These are phyloP conservation scores for Drosophila saltans DNA, from an alignment of 1,140 invertebrate species.

Conservation along the genomic window DNA sequence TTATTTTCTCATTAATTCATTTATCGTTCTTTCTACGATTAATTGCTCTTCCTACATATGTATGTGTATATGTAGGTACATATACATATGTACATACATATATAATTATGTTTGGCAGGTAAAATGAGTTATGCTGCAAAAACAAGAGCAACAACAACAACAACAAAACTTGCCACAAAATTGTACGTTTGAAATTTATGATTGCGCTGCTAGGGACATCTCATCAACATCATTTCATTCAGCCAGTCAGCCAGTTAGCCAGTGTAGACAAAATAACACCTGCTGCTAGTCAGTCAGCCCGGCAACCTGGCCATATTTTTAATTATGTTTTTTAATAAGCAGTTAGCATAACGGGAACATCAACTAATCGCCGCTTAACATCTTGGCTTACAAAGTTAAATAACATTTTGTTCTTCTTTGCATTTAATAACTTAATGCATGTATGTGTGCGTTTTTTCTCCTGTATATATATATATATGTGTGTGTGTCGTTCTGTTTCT, in stretches of 20 bases:
- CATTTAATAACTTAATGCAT: constrained; percentile 78
- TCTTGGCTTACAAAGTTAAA: constrained; percentile 66
- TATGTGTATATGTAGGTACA: not conserved
- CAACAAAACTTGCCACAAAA: constrained; percentile 39
- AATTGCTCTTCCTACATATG: constrained; percentile 36
- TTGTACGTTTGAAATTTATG: constrained; percentile 72
- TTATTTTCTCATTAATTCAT: constrained; percentile 43
- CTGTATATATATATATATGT: constrained; percentile 20
- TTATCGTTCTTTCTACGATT: constrained; percentile 50
- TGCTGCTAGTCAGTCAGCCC: not conserved
- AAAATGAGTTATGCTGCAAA: constrained; percentile 71
- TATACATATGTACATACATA: not conserved
- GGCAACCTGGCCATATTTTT: constrained; percentile 22
- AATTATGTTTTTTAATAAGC: constrained; percentile 79
- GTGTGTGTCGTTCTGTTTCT: constrained; percentile 28
- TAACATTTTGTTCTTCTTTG: constrained; percentile 47
- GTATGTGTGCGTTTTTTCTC: constrained; percentile 30
- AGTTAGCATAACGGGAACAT: constrained; percentile 65
- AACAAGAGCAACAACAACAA: constrained; percentile 29
- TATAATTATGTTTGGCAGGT: constrained; percentile 51
- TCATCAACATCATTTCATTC: not conserved
- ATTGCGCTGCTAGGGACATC: constrained; percentile 30
- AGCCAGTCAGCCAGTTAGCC: not conserved
- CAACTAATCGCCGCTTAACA: constrained; percentile 73
- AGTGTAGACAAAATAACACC: not conserved